Evolutionary conservation across 1,140 invertebrate species (phyloP).

Genomic region (Trichonephila inaurata): DNA sequence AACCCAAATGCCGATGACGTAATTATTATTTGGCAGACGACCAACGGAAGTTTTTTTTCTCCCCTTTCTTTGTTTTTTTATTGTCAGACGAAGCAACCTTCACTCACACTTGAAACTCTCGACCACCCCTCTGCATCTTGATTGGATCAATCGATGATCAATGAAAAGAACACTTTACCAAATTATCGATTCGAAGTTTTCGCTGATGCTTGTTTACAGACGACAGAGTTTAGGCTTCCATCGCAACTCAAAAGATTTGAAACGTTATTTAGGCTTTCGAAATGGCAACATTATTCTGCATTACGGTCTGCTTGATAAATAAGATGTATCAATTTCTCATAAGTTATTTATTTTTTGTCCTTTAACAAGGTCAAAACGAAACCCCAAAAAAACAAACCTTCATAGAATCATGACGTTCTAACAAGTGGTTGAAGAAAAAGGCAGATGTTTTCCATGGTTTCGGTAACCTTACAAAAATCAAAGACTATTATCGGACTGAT

Average conservation of each 20-base stretch:
- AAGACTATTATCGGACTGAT: too few species aligned
- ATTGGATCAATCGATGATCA: slow-evolving; percentile 60
- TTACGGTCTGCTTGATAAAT: background rate
- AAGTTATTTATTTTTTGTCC: background rate
- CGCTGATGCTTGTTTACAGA: background rate
- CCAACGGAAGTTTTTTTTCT: slow-evolving; percentile 31
- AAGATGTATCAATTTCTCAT: background rate
- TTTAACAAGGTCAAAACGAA: background rate
- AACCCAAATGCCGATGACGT: slow-evolving; percentile 17
- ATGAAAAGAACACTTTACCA: slow-evolving; percentile 10
- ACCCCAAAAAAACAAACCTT: background rate
- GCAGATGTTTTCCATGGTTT: background rate
- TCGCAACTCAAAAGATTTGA: background rate
- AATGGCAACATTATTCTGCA: too few species aligned
- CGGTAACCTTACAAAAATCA: too few species aligned
- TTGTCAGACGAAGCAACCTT: slow-evolving; percentile 39
- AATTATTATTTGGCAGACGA: slow-evolving; percentile 14
- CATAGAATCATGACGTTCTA: too few species aligned
- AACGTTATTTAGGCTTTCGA: background rate
- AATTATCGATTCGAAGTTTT: slow-evolving; percentile 22
- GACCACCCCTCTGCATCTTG: slow-evolving; percentile 28
- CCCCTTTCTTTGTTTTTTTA: background rate
- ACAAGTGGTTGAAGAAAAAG: background rate
- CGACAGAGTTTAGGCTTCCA: background rate
- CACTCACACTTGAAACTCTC: background rate